phyloP scores from a whole-genome alignment of 2,888 invertebrate genomes.

The Nowickia ferox region DNA sequence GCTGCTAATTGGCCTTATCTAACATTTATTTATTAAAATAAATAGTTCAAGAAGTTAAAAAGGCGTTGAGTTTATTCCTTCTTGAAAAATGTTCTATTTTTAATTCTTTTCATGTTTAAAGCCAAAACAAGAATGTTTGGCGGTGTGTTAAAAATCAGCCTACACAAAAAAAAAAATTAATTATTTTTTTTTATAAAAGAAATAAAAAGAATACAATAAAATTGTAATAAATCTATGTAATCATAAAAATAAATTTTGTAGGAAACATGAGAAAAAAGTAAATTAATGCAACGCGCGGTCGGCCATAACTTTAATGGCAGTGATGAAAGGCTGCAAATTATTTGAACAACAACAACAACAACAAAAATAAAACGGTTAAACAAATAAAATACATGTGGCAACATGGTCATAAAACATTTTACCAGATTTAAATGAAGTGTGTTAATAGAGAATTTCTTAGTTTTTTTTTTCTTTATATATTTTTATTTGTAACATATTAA shows the following conservation, averaged over 20 bases:
- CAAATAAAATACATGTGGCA: constrained; percentile 58
- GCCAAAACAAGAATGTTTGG: background rate
- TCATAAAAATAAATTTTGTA: constrained; percentile 23
- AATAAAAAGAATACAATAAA: background rate
- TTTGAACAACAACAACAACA: background rate
- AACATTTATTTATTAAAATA: too few relatives aligned
- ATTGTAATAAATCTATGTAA: constrained; percentile 23
- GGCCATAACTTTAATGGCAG: constrained; percentile 25
- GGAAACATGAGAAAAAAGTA: background rate
- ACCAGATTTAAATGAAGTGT: constrained; percentile 43
- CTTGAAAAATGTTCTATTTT: background rate
- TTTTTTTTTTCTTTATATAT: background rate
- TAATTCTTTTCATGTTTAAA: background rate
- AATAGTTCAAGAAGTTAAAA: background rate
- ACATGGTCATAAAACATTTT: constrained; percentile 49
- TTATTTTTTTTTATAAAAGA: background rate
- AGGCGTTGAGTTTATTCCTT: background rate
- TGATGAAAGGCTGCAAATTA: constrained; percentile 57
- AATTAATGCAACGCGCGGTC: background rate
- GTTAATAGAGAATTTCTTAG: constrained; percentile 20
- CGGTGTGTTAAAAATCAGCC: constrained; percentile 30
- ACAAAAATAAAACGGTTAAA: background rate
- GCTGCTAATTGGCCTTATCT: too few relatives aligned
- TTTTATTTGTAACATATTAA: constrained; percentile 29
- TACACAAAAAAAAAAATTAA: constrained; percentile 28